Conservation (phyloP, 2,888 invertebrate genomes). For the Trichacis sp. region DNA sequence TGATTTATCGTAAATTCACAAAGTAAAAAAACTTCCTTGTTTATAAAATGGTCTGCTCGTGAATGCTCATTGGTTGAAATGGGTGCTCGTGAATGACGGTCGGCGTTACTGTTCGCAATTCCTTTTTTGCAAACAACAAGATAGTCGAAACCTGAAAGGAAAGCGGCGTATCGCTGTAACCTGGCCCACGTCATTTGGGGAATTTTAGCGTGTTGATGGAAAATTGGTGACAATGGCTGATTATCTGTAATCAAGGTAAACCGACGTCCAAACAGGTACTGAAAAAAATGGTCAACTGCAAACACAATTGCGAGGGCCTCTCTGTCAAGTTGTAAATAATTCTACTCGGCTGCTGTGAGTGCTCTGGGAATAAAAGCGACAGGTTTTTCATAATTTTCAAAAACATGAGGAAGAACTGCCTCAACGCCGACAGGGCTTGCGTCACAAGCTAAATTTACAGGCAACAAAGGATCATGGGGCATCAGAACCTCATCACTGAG, state of each 20-base stretch:
- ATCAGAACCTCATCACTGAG: constrained; percentile 25
- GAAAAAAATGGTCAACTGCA: constrained; percentile 40
- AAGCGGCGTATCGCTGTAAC: constrained; percentile 20
- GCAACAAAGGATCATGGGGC: constrained; percentile 39
- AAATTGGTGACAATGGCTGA: constrained; percentile 50
- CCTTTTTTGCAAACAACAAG: constrained; percentile 13
- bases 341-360: constrained; percentile 26
- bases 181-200: constrained; percentile 23
- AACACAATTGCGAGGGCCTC: constrained; percentile 47
- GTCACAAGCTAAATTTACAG: constrained; percentile 60
- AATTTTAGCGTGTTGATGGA: constrained; percentile 14
- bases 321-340: constrained; percentile 46
- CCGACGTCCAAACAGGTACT: constrained; percentile 42
- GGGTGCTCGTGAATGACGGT: constrained; percentile 20
- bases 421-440: constrained; percentile 59
- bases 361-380: constrained; percentile 40
- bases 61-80: neutral
- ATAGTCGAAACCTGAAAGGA: constrained; percentile 23
- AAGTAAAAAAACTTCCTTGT: neutral
- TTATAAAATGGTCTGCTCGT: neutral
- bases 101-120: constrained; percentile 16
- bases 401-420: constrained; percentile 46
- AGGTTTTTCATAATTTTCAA: constrained; percentile 33
- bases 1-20: neutral
- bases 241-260: constrained; percentile 59